A percentile compares a stretch with the other conserved stretches of the same genome.
phyloP scores from a whole-genome alignment of 2,888 invertebrate genomes.

The Anticlea derivata region DNA sequence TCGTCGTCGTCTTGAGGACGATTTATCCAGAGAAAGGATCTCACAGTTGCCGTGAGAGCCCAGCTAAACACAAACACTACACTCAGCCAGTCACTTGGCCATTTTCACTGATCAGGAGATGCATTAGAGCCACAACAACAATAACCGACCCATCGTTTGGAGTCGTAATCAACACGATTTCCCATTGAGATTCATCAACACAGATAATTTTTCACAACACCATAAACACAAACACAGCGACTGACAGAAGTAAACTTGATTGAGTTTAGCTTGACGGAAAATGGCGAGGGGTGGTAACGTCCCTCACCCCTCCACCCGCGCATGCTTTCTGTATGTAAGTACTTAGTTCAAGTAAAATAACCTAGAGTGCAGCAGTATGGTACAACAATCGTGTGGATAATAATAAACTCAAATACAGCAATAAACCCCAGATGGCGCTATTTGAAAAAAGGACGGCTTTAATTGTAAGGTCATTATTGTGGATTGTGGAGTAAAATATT shows the following conservation, averaged over 20 bases:
- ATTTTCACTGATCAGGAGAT: conserved; percentile 78
- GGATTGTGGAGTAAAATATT: too few species aligned
- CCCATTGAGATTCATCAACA: conserved; percentile 82
- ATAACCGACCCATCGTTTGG: conserved; percentile 79
- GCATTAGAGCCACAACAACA: conserved; percentile 81
- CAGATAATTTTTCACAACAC: conserved; percentile 82
- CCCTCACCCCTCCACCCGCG: conserved; percentile 66
- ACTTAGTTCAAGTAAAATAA: conserved; percentile 31
- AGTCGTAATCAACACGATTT: conserved; percentile 79
- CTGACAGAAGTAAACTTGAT: conserved; percentile 82
- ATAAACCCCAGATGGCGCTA: background rate
- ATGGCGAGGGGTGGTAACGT: conserved; percentile 71
- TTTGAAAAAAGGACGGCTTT: too few species aligned
- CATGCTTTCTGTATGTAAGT: conserved; percentile 47
- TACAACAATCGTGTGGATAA: too few species aligned
- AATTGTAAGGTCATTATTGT: too few species aligned
- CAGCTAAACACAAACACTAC: conserved; percentile 82
- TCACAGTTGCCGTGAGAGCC: conserved; percentile 78
- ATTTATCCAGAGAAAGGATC: conserved; percentile 81
- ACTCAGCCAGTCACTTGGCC: conserved; percentile 81
- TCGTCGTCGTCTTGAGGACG: conserved; percentile 80
- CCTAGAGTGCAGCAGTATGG: conserved; percentile 59
- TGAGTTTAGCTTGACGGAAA: conserved; percentile 77
- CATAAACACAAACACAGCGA: conserved; percentile 82
- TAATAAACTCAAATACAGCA: too few species aligned